These are phyloP conservation scores for Hippopotamyrus pictus DNA, from an alignment of 2,797 vertebrate genomes.

Conservation along the genomic window DNA sequence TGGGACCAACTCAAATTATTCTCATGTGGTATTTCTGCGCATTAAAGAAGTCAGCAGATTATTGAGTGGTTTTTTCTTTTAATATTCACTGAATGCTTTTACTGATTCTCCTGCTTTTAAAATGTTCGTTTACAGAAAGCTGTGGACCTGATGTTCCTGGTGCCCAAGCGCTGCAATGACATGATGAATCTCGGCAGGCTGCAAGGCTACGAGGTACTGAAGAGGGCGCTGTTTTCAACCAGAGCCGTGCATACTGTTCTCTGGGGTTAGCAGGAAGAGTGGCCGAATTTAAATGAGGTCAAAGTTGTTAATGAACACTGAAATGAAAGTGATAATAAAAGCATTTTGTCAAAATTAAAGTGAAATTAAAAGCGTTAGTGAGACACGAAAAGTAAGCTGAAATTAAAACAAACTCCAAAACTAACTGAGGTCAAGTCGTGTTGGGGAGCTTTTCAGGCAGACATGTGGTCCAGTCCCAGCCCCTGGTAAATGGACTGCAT, in stretches of 20 bases:
- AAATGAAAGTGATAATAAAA: not conserved
- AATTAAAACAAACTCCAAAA: not conserved
- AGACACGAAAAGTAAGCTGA: not conserved
- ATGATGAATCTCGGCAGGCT: constrained; percentile 98
- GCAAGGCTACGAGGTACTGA: constrained; percentile 87
- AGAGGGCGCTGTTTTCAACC: not conserved
- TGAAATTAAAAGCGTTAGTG: not conserved
- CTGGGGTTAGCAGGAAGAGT: not conserved
- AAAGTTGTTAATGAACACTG: not conserved
- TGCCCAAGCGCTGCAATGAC: constrained; percentile 96
- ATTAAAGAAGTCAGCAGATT: not conserved
- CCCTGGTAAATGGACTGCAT: no score
- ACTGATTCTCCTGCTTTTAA: not conserved
- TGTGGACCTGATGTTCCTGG: constrained; percentile 91
- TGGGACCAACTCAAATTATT: not conserved
- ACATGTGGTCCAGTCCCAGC: not conserved
- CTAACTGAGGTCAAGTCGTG: not conserved
- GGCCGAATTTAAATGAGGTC: not conserved
- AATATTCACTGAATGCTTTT: not conserved
- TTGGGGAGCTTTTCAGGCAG: not conserved
- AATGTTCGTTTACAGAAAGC: constrained; percentile 72
- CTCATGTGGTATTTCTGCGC: not conserved
- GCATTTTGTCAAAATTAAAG: not conserved
- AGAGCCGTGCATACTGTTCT: not conserved
- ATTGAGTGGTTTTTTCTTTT: not conserved